These are phyloP conservation scores for Leptodactylus fuscus DNA, from an alignment of 2,113 vertebrate genomes.

Conservation along the genomic window DNA sequence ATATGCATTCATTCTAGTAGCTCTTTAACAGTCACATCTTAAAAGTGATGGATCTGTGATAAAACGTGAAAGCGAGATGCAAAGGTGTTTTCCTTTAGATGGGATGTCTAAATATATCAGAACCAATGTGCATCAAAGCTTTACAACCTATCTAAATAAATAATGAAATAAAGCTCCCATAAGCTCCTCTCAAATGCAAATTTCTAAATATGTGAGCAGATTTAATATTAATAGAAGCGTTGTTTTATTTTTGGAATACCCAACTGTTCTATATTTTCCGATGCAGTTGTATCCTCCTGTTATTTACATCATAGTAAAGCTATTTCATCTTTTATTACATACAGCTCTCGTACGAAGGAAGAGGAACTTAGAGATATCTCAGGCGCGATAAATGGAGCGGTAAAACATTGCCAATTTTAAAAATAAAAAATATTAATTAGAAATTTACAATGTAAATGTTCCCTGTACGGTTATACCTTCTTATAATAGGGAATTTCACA, in stretches of 20 bases:
- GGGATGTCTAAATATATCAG: constrained; percentile 20
- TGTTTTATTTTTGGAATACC: constrained; percentile 32
- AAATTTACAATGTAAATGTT: too few species aligned
- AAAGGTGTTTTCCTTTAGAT: neutral
- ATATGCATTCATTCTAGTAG: too few species aligned
- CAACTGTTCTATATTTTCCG: constrained; percentile 44
- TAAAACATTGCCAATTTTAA: too few species aligned
- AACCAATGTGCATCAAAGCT: neutral
- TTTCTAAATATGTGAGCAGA: constrained; percentile 16
- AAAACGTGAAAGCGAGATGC: neutral
- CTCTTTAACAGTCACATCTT: too few species aligned
- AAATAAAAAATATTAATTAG: too few species aligned
- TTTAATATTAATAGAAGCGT: constrained; percentile 42
- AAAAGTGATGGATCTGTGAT: neutral
- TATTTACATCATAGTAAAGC: constrained; percentile 35
- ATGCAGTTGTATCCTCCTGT: constrained; percentile 26
- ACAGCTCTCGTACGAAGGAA: too few species aligned
- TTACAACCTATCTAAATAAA: constrained; percentile 12
- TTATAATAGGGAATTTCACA: too few species aligned
- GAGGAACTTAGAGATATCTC: neutral
- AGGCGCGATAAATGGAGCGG: neutral
- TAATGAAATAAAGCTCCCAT: constrained; percentile 3
- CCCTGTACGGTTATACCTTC: too few species aligned
- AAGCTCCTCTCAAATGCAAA: constrained; percentile 31
- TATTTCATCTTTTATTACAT: too few species aligned